These are phyloP conservation scores for Pseudomyrmex dendroicus DNA, from an alignment of 1,140 invertebrate genomes.

Conservation along the genomic window DNA sequence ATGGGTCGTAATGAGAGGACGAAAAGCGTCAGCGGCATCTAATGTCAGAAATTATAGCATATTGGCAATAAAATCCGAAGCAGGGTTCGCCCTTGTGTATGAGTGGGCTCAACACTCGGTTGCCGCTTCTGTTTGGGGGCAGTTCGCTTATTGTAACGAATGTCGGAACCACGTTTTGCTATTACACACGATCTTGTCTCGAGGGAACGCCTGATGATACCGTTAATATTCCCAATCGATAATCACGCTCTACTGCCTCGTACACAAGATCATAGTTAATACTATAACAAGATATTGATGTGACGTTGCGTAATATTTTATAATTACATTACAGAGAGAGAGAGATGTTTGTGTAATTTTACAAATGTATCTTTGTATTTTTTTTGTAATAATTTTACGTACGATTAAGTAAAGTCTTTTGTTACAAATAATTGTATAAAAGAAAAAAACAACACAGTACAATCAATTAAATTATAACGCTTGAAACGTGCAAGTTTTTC, in stretches of 20 bases:
- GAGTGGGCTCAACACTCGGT: constrained; percentile 76
- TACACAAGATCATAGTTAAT: background rate
- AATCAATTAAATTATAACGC: constrained; percentile 26
- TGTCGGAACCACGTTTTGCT: constrained; percentile 78
- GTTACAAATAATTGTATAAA: background rate
- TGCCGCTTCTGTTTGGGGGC: constrained; percentile 73
- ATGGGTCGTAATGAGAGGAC: constrained; percentile 83
- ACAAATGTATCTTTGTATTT: too few relatives aligned
- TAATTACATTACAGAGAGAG: too few relatives aligned
- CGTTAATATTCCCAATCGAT: constrained; percentile 82
- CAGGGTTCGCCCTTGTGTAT: constrained; percentile 76
- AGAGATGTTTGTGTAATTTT: too few relatives aligned
- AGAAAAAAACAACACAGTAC: constrained; percentile 15
- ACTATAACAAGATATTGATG: background rate
- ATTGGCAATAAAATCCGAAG: constrained; percentile 85
- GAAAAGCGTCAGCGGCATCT: constrained; percentile 85
- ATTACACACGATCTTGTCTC: constrained; percentile 79
- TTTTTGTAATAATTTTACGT: too few relatives aligned
- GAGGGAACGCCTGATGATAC: constrained; percentile 73
- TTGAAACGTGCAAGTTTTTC: constrained; percentile 10
- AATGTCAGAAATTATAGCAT: constrained; percentile 86
- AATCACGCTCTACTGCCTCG: constrained; percentile 71
- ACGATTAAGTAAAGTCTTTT: constrained; percentile 1
- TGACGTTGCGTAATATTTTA: background rate
- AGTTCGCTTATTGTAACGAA: constrained; percentile 83